phyloP scores from a whole-genome alignment of 2,113 vertebrate species.

The Eclectus roratus region DNA sequence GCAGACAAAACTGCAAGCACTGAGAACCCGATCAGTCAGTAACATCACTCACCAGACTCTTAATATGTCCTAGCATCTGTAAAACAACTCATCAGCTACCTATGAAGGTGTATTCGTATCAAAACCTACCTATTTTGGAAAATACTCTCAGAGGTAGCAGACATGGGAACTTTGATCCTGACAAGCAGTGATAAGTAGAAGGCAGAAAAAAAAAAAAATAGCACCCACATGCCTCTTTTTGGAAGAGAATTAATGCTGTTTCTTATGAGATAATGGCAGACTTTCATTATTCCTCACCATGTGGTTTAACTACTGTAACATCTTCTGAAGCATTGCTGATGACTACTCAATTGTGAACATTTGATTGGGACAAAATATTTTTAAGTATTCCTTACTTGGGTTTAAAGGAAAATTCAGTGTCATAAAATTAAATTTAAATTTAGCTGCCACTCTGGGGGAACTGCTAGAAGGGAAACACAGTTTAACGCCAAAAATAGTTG shows the following conservation, averaged over 20 bases:
- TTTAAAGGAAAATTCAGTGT: background rate
- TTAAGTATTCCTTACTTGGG: background rate
- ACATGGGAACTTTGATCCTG: background rate
- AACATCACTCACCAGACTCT: background rate
- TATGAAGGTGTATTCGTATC: background rate
- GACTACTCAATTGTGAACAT: background rate
- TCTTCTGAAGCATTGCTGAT: background rate
- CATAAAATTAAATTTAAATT: background rate
- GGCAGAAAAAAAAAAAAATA: background rate
- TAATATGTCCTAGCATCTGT: background rate
- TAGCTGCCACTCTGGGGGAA: background rate
- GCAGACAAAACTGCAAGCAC: background rate
- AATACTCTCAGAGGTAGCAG: background rate
- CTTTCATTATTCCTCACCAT: background rate
- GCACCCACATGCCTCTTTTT: background rate
- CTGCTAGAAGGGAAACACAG: background rate
- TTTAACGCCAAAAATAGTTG: background rate
- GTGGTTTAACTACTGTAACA: background rate
- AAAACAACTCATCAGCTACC: background rate
- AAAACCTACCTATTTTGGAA: background rate
- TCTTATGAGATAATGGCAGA: rapidly evolving
- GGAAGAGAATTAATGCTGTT: background rate
- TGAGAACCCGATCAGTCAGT: background rate
- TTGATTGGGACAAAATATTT: background rate
- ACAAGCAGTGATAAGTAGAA: background rate